Evolutionary conservation across 2,797 vertebrate genomes (phyloP), one percentile per base, ranked within the genome.

Genomic region (Gadopsis bispinosus): DNA sequence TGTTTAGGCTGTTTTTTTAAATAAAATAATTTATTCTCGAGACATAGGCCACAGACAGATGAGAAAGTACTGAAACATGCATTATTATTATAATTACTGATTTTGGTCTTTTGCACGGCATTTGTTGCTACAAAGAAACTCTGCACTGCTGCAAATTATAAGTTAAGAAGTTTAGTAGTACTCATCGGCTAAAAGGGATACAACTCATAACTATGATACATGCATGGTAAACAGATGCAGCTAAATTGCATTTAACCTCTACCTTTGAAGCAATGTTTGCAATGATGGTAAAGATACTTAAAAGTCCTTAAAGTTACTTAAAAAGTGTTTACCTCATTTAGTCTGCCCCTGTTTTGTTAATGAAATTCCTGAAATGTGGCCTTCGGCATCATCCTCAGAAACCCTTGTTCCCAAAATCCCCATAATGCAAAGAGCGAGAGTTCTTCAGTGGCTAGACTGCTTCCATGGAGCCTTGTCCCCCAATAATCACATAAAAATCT

Each of bases 391-490:
- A 56, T 75, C 64, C 55, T 62, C 56, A 68, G 45, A 77, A 72
- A 79, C 47, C 62, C 63, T 58, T 43, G n/a, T 65, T 76, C 53
- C 69, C 14, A n/a, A 55, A 83, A 81, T 79, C 81, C 73, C 56
- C 60, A 83, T 80, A 75, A 82, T n/a, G 37, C 53, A 75, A 69
- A 74, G 55, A 85, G 73, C 75, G 64, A 73, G 74, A 83, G 83
- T 87, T 89, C 72, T 75, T 29, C 20, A n/a, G 17, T 1, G 20
- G 10, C 56, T 51, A 48, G 70, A 62, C 87, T 59, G 87, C 86
- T 88, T 59, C 86, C 82, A 87, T 81, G 47, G 48, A 81, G 77
- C 76, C 19, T 81, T 69, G 84, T 87, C 86, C 89, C 64, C 65
- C 17, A 83, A 79, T 90, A 86, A 76, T 79, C 78, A 64, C 31